phyloP scores from a whole-genome alignment of 92 coral and sea anemone genomes.

The Palythoa grandis region DNA sequence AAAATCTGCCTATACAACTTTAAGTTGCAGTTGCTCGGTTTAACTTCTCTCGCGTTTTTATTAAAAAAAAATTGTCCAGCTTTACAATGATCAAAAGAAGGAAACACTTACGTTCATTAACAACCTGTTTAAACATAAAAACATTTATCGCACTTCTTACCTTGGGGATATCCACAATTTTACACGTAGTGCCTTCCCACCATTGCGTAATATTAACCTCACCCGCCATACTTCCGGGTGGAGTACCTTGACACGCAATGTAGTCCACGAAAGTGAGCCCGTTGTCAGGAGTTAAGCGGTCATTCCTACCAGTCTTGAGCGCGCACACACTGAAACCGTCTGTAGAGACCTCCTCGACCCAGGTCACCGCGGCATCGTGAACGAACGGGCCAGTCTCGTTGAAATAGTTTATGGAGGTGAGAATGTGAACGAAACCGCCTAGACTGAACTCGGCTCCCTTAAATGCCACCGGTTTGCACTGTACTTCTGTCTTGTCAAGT shows the following conservation, averaged over 20 bases:
- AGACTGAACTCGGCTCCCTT: conserved; percentile 50
- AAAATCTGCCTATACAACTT: too few relatives aligned
- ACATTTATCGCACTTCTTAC: conserved; percentile 15
- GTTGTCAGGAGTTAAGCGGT: conserved; percentile 66
- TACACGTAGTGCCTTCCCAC: conserved; percentile 76
- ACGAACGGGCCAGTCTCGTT: conserved; percentile 56
- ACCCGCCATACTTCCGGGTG: conserved; percentile 69
- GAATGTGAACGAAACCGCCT: conserved; percentile 51
- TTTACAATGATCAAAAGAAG: background rate
- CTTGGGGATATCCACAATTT: conserved; percentile 47
- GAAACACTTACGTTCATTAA: background rate
- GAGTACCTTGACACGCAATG: conserved; percentile 73
- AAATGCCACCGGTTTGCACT: conserved; percentile 56
- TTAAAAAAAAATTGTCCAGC: too few relatives aligned
- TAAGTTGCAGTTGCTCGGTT: too few relatives aligned
- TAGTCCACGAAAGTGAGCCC: conserved; percentile 70
- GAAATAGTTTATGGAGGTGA: conserved; percentile 65
- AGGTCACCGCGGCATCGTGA: conserved; percentile 77
- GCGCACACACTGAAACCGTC: conserved; percentile 67
- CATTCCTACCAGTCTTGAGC: conserved; percentile 73
- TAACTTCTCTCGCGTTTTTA: too few relatives aligned
- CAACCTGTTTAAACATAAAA: background rate
- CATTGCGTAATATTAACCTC: conserved; percentile 57
- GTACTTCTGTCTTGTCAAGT: conserved; percentile 55
- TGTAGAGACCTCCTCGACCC: conserved; percentile 68